These are phyloP conservation scores for Propithecus coquereli DNA, from an alignment of 2,113 vertebrate species.

Conservation along the genomic window DNA sequence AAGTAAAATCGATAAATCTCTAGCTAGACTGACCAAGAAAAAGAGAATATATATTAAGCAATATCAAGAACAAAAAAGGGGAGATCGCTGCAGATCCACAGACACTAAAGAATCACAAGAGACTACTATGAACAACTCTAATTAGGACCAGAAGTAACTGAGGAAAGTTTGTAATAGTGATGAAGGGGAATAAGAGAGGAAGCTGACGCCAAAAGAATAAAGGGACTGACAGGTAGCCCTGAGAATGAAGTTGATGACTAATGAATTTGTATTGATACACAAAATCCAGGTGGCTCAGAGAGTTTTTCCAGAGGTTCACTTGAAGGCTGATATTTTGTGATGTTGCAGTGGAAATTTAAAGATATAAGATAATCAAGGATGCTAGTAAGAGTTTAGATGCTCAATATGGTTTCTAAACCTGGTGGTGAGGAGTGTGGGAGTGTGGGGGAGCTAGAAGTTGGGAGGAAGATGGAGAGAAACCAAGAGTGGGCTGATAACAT, in stretches of 20 bases:
- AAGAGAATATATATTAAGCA: not conserved
- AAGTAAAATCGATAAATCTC: not conserved
- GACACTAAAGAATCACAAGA: not conserved
- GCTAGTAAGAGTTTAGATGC: not conserved
- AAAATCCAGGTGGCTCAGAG: not conserved
- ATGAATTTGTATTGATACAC: not conserved
- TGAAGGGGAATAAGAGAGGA: not conserved
- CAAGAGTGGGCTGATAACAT: conserved; percentile 53
- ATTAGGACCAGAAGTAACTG: not conserved
- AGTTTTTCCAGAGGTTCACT: not conserved
- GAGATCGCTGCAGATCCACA: not conserved
- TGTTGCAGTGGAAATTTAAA: not conserved
- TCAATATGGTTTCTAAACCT: not conserved
- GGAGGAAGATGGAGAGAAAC: conserved; percentile 67
- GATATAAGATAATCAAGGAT: not conserved
- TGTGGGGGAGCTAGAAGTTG: not conserved
- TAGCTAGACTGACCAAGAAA: not conserved
- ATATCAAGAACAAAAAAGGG: not conserved
- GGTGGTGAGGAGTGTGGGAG: not conserved
- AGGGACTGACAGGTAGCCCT: not conserved
- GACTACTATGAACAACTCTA: not conserved
- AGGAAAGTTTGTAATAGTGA: not conserved
- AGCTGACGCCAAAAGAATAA: not conserved
- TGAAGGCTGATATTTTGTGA: not conserved
- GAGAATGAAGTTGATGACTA: not conserved